Percentiles rank a stretch among this genome's conserved stretches.
Conservation (phyloP, 2,113 vertebrate species). For the Circaetus gallicus region DNA sequence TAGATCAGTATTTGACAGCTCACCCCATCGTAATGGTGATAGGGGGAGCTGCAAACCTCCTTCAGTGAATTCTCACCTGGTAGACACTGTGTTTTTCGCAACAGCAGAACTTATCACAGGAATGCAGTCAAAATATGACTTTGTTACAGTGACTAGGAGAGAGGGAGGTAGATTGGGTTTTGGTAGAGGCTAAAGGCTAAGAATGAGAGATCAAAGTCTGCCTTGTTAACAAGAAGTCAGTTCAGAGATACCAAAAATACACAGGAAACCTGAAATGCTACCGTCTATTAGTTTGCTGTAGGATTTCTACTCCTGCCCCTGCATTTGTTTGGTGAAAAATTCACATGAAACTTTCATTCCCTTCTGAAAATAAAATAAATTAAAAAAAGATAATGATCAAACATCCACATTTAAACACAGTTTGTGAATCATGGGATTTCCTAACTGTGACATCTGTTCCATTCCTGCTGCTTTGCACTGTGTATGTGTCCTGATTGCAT, state of each 20-base stretch:
- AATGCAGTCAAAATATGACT: not conserved
- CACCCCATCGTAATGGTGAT: not conserved
- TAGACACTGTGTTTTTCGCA: not conserved
- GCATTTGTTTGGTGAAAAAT: not conserved
- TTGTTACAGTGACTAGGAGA: not conserved
- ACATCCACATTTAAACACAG: not conserved
- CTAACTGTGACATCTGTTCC: not conserved
- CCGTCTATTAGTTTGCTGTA: rapidly evolving
- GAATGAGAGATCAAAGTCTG: not conserved
- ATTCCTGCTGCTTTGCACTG: not conserved
- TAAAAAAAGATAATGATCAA: not conserved
- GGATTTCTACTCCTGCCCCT: not conserved
- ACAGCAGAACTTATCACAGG: not conserved
- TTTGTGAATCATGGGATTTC: not conserved
- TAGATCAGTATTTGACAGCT: not conserved
- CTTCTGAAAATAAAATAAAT: not conserved
- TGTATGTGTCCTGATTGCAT: not conserved
- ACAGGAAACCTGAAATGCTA: not conserved
- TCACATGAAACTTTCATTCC: not conserved
- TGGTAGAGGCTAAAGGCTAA: not conserved
- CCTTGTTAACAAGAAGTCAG: not conserved
- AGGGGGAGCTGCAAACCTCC: not conserved
- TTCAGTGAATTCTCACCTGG: not conserved
- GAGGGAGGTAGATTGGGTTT: not conserved
- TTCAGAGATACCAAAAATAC: not conserved